These are phyloP conservation scores for Rhea americana DNA, from an alignment of 2,113 vertebrate genomes.

Conservation along the genomic window DNA sequence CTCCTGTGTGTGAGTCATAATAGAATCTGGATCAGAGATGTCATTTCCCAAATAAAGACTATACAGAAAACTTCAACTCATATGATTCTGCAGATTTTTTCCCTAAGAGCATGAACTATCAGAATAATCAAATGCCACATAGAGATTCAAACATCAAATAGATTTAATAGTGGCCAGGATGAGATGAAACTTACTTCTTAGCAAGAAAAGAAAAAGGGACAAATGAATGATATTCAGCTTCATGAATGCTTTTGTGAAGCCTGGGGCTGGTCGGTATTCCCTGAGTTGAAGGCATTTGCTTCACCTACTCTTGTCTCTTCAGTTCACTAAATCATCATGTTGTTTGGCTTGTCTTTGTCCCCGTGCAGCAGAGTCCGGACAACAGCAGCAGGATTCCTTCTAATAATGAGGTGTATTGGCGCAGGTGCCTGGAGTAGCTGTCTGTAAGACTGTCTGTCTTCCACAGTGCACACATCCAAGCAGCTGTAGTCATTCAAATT, in stretches of 20 bases:
- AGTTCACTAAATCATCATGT: rapidly evolving
- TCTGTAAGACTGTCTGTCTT: neutral
- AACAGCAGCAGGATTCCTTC: neutral
- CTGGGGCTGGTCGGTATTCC: neutral
- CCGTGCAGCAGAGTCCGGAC: too few species aligned
- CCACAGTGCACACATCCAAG: neutral
- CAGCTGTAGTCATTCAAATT: neutral
- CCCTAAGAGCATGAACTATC: neutral
- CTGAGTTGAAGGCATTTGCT: neutral
- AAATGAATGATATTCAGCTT: neutral
- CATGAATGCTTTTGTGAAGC: neutral
- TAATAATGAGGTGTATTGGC: neutral
- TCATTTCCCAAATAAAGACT: neutral
- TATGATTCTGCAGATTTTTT: neutral
- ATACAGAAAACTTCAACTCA: neutral
- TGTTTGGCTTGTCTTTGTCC: neutral
- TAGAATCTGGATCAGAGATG: neutral
- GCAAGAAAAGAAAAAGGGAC: neutral
- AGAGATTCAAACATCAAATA: neutral
- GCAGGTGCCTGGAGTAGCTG: neutral
- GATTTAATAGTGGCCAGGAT: neutral
- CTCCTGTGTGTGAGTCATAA: neutral
- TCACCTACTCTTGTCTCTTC: neutral
- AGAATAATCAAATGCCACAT: neutral
- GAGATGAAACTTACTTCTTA: neutral